Percentiles rank a stretch among this genome's conserved stretches.
Evolutionary conservation across 2,113 vertebrate genomes (phyloP).

Genomic region (Calidris pygmaea): DNA sequence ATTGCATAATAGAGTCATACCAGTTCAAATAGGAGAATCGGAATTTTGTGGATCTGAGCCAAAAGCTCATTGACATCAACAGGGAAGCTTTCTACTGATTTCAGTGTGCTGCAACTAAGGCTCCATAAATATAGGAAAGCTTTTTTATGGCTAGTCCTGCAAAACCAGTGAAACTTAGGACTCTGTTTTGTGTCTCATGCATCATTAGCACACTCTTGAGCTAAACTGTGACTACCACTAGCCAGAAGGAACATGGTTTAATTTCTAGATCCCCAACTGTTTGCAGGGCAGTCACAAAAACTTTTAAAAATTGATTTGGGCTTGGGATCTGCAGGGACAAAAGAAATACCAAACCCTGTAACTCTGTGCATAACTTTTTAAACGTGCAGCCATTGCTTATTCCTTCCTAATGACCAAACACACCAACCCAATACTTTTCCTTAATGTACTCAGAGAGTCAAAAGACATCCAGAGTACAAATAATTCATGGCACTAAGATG

Average conservation of each 20-base stretch:
- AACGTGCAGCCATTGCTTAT: background rate
- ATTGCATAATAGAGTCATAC: background rate
- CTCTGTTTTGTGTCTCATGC: background rate
- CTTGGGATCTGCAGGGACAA: conserved; percentile 2
- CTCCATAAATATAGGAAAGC: background rate
- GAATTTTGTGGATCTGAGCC: background rate
- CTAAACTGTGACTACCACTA: background rate
- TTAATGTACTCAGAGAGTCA: background rate
- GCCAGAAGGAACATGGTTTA: background rate
- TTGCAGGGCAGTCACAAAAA: background rate
- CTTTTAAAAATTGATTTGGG: background rate
- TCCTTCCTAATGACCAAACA: background rate
- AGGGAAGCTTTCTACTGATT: background rate
- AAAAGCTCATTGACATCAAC: background rate
- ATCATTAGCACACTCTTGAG: background rate
- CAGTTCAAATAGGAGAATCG: background rate
- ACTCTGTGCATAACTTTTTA: background rate
- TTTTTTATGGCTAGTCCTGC: background rate
- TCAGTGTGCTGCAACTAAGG: background rate
- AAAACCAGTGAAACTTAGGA: background rate
- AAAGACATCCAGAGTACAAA: background rate
- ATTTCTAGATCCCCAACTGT: background rate
- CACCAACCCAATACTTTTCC: background rate
- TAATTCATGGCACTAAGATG: background rate
- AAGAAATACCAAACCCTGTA: conserved; percentile 32